Evolutionary conservation across 2,888 invertebrate genomes (phyloP).

Genomic region (Proisotoma minuta): DNA sequence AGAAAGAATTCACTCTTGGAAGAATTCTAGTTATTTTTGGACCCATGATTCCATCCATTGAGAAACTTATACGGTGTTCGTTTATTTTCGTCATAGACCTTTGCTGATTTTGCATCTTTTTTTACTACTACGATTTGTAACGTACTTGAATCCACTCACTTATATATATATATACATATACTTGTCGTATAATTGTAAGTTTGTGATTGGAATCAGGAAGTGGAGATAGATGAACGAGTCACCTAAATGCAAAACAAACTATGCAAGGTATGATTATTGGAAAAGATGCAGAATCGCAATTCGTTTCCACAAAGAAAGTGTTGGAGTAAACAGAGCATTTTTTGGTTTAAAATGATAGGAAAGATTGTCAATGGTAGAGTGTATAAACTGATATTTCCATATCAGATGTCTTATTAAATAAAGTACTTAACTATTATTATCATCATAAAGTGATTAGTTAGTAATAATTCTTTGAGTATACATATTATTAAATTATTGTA

Average conservation of each 20-base stretch:
- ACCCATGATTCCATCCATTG: constrained; percentile 21
- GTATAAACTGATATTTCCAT: too few species aligned
- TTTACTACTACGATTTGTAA: constrained; percentile 8
- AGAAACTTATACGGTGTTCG: constrained; percentile 27
- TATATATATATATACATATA: neutral
- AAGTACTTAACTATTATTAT: too few species aligned
- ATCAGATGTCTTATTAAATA: too few species aligned
- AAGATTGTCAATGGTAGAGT: too few species aligned
- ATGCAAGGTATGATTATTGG: constrained; percentile 3
- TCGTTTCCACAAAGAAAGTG: too few species aligned
- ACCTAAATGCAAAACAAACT: neutral
- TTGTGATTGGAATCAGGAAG: constrained; percentile 1
- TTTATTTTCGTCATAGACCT: constrained; percentile 43
- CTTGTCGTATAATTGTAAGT: neutral
- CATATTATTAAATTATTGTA: too few species aligned
- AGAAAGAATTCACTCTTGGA: constrained; percentile 43
- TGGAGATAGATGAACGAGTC: neutral
- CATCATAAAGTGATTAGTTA: too few species aligned
- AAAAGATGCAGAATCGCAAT: neutral
- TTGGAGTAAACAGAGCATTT: too few species aligned
- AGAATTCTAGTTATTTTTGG: constrained; percentile 45
- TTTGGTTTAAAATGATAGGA: too few species aligned
- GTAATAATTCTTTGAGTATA: too few species aligned
- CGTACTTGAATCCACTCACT: neutral
- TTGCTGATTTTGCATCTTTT: constrained; percentile 33